phyloP scores from a whole-genome alignment of 2,797 vertebrate genomes.

The Mormyrops boulengeri region DNA sequence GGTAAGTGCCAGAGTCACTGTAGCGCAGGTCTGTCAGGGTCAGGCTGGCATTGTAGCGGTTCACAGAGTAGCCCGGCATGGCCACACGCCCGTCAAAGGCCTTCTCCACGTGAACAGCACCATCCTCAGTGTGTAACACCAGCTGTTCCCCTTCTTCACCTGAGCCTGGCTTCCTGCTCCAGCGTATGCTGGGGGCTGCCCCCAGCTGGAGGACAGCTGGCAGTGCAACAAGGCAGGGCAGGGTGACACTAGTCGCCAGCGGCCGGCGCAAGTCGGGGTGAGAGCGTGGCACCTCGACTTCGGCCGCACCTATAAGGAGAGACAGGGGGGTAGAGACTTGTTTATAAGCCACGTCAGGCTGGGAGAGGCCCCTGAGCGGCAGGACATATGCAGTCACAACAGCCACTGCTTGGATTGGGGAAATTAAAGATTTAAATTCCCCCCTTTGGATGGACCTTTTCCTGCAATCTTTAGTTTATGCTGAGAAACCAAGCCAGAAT shows the following conservation, averaged over 20 bases:
- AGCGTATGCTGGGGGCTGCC: slow-evolving; percentile 70
- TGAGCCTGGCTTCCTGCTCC: slow-evolving; percentile 68
- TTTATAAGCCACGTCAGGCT: neutral
- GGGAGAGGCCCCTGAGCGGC: neutral
- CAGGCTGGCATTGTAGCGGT: slow-evolving; percentile 76
- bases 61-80: slow-evolving; percentile 70
- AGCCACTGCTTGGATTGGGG: neutral
- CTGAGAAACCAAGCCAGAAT: neutral
- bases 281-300: slow-evolving; percentile 67
- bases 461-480: neutral
- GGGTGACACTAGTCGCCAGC: slow-evolving; percentile 73
- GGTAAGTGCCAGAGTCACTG: slow-evolving; percentile 83
- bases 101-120: slow-evolving; percentile 77
- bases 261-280: slow-evolving; percentile 68
- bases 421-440: neutral
- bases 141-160: slow-evolving; percentile 46
- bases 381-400: neutral
- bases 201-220: slow-evolving; percentile 37
- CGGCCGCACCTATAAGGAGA: slow-evolving; percentile 47
- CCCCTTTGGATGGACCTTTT: neutral
- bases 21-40: slow-evolving; percentile 68
- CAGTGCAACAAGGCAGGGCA: slow-evolving; percentile 82
- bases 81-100: slow-evolving; percentile 73
- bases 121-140: slow-evolving; percentile 72
- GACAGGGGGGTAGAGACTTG: neutral